Percentiles rank a stretch among this genome's conserved stretches.
phyloP scores from a whole-genome alignment of 2,113 vertebrate species.

The Brienomyrus longianalis region DNA sequence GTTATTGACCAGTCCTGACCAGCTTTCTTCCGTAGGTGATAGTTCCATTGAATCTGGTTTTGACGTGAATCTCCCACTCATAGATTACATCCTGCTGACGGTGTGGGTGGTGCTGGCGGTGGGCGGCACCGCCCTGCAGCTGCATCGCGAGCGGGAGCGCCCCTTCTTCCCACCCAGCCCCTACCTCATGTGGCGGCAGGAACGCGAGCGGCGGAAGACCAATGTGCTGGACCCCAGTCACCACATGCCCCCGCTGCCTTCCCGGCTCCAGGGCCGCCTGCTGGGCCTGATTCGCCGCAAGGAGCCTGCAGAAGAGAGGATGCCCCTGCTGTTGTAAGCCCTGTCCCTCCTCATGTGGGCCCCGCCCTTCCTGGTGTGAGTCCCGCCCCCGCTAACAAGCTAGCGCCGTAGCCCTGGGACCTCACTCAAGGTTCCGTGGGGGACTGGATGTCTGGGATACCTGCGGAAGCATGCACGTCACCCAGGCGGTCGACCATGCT shows the following conservation, averaged over 20 bases:
- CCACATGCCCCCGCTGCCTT: constrained; percentile 72
- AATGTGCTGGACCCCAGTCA: constrained; percentile 91
- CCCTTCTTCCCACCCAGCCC: constrained; percentile 83
- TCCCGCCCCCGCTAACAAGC: background rate
- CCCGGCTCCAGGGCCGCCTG: constrained; percentile 60
- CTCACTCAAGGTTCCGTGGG: background rate
- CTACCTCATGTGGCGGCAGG: constrained; percentile 79
- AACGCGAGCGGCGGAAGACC: constrained; percentile 80
- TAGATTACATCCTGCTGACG: constrained; percentile 78
- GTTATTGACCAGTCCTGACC: background rate
- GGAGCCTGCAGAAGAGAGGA: constrained; percentile 73
- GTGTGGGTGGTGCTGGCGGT: constrained; percentile 77
- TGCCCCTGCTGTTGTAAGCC: constrained; percentile 75
- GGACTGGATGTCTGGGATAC: background rate
- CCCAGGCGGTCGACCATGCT: background rate
- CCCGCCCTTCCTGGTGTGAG: background rate
- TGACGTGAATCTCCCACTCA: background rate
- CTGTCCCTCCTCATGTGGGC: background rate
- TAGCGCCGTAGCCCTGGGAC: background rate
- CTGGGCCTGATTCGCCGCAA: constrained; percentile 58
- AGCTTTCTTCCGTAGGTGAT: background rate
- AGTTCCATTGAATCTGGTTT: background rate
- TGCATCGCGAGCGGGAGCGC: constrained; percentile 68
- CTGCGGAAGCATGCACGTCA: too few species aligned
- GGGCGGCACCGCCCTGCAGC: constrained; percentile 70